These are phyloP conservation scores for Euglossa dilemma DNA, from an alignment of 1,140 invertebrate genomes.

Conservation along the genomic window DNA sequence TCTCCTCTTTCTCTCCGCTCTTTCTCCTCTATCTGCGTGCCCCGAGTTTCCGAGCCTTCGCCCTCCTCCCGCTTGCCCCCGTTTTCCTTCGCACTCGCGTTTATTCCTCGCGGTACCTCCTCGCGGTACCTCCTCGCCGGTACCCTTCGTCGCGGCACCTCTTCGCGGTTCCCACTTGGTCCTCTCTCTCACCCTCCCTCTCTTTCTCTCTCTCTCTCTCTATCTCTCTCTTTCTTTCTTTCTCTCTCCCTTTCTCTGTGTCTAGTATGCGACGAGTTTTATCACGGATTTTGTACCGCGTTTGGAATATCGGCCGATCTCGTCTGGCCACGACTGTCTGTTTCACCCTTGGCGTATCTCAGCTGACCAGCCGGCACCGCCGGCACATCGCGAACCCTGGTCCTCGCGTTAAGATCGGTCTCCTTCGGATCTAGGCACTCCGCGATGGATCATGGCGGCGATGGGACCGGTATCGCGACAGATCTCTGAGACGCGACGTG, in stretches of 20 bases:
- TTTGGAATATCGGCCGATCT: background rate
- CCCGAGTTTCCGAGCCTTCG: background rate
- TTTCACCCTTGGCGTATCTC: constrained; percentile 8
- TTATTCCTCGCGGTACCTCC: no score
- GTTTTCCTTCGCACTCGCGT: background rate
- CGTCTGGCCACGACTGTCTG: background rate
- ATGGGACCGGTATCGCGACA: constrained; percentile 38
- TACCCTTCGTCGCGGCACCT: background rate
- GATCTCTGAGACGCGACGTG: constrained; percentile 42
- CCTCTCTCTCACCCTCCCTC: no score
- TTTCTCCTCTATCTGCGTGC: background rate
- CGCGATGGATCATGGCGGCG: constrained; percentile 19
- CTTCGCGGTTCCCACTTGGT: background rate
- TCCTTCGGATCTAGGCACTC: constrained; percentile 11
- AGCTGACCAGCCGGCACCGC: constrained; percentile 49
- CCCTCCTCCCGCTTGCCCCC: background rate
- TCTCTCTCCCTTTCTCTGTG: no score
- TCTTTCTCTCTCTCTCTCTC: no score
- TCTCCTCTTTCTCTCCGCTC: background rate
- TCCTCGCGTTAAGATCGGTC: constrained; percentile 25
- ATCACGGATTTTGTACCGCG: no score
- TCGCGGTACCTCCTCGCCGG: background rate
- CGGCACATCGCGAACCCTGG: constrained; percentile 39
- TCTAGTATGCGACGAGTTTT: background rate
- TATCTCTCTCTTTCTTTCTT: no score